A percentile compares a stretch with the other conserved stretches of the same genome.
Evolutionary conservation across 2,888 invertebrate species (phyloP).

Genomic region (Argyresthia goedartella): DNA sequence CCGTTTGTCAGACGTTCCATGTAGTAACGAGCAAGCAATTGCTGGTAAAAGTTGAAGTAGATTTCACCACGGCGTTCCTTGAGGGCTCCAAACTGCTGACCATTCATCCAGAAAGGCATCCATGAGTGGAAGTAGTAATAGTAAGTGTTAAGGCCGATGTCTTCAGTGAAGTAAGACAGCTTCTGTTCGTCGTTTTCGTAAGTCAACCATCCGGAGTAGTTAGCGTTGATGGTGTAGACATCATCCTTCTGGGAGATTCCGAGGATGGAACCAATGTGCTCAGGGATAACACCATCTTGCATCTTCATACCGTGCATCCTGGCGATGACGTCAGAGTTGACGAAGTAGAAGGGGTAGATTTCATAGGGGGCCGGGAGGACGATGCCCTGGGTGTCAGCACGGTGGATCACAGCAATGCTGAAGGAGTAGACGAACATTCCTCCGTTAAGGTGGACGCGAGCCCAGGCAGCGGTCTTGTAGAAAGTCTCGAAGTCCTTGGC

Average conservation of each 20-base stretch:
- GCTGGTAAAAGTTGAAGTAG: constrained; percentile 76
- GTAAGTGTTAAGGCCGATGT: constrained; percentile 76
- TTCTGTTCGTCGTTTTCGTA: constrained; percentile 70
- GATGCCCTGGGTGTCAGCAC: constrained; percentile 67
- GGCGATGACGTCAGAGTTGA: constrained; percentile 67
- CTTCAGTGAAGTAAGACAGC: constrained; percentile 78
- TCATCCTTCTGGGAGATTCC: constrained; percentile 49
- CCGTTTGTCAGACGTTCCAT: constrained; percentile 75
- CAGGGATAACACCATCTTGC: constrained; percentile 31
- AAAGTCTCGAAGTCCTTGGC: constrained; percentile 74
- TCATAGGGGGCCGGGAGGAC: constrained; percentile 77
- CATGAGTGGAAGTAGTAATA: constrained; percentile 75
- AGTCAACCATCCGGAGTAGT: constrained; percentile 67
- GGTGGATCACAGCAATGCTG: constrained; percentile 71
- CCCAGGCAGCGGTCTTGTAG: constrained; percentile 69
- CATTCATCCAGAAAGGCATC: constrained; percentile 74
- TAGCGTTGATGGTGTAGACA: constrained; percentile 62
- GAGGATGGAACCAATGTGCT: constrained; percentile 33
- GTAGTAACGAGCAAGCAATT: constrained; percentile 75
- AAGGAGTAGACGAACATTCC: constrained; percentile 74
- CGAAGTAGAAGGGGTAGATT: constrained; percentile 74
- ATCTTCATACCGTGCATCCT: constrained; percentile 52
- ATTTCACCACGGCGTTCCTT: constrained; percentile 75
- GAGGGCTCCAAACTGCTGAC: constrained; percentile 50
- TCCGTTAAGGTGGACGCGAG: constrained; percentile 71